These are phyloP conservation scores for Nicator chloris DNA, from an alignment of 2,113 vertebrate species.

Conservation along the genomic window DNA sequence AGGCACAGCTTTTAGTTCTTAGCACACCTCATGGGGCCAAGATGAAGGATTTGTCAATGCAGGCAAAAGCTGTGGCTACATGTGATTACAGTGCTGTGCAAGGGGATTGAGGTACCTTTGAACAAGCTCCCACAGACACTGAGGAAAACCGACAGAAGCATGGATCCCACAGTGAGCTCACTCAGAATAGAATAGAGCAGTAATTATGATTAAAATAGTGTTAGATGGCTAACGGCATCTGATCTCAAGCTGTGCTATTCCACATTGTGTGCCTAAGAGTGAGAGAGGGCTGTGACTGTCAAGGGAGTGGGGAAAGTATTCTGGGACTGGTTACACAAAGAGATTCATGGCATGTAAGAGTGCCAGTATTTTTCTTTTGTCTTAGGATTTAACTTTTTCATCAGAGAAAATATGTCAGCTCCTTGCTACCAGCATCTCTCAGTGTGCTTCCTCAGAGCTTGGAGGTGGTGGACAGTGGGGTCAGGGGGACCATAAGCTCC, in stretches of 20 bases:
- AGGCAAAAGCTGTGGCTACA: neutral
- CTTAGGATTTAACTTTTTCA: neutral
- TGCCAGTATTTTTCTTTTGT: neutral
- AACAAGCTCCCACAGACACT: neutral
- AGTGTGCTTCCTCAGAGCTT: neutral
- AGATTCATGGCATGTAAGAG: neutral
- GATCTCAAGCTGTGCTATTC: neutral
- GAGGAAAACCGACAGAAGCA: neutral
- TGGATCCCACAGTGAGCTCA: neutral
- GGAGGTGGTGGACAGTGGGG: neutral
- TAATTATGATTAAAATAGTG: neutral
- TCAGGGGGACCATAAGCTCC: neutral
- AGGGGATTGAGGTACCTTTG: neutral
- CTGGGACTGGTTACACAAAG: neutral
- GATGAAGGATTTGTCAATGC: neutral
- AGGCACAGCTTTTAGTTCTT: constrained; percentile 34
- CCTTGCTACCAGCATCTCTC: neutral
- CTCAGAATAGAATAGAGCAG: neutral
- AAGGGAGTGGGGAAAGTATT: neutral
- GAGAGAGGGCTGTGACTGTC: neutral
- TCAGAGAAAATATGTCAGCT: neutral
- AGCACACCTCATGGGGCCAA: constrained; percentile 15
- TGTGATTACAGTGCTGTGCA: neutral
- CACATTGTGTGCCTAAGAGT: neutral
- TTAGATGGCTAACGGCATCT: neutral